Evolutionary conservation across 2,888 invertebrate genomes (phyloP).

Genomic region (Rhyacophila evoluta): DNA sequence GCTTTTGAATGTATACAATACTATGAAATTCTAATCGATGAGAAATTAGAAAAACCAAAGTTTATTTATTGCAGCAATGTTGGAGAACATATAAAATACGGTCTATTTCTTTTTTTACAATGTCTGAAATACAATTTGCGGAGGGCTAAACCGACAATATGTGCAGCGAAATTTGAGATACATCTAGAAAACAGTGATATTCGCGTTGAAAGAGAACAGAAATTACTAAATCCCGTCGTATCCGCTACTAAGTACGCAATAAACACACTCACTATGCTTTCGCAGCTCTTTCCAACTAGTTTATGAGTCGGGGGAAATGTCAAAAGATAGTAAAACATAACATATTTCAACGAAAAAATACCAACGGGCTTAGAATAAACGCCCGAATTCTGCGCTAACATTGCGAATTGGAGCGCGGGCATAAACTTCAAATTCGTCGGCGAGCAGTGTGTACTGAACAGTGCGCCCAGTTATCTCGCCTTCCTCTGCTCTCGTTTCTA

Average conservation of each 20-base stretch:
- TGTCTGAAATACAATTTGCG: no score
- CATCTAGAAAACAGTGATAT: background rate
- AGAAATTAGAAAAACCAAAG: no score
- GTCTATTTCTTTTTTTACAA: no score
- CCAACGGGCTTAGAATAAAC: background rate
- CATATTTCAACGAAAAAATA: slow-evolving; percentile 18
- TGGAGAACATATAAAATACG: no score
- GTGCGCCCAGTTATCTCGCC: background rate
- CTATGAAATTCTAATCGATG: no score
- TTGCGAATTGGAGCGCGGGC: background rate
- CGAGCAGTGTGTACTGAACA: background rate
- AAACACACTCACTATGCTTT: slow-evolving; percentile 5
- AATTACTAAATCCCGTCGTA: slow-evolving; percentile 6
- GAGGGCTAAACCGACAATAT: no score
- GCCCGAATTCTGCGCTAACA: background rate
- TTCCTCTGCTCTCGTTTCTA: background rate
- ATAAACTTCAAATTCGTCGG: background rate
- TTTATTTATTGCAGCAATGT: no score
- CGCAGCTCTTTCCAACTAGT: slow-evolving; percentile 1
- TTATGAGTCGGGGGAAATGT: slow-evolving; percentile 14
- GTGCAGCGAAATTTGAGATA: background rate
- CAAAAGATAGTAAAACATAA: slow-evolving; percentile 19
- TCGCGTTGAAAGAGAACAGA: background rate
- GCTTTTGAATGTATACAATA: no score
- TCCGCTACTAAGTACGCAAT: background rate